Base-by-base conservation (phyloP, 2,888 invertebrate genomes). In the Coleophora deauratella region DNA sequence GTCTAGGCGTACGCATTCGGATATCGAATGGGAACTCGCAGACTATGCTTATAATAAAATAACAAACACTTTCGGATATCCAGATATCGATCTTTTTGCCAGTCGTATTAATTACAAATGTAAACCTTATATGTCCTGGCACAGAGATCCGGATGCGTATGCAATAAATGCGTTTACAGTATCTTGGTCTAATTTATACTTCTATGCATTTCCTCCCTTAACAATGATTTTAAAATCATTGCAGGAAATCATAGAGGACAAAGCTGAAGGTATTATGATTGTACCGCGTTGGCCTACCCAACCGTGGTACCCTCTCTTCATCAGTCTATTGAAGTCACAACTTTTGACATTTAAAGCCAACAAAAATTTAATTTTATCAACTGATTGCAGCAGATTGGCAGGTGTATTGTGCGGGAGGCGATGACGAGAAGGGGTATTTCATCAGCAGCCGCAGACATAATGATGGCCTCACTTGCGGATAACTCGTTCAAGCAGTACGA, bases 401-500 rank as follows among this genome's bases (percentile, higher is more conserved):
- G 27, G 33, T 21, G 10, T 27, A 27, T 34, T 39, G 11, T 39
- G 33, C 9, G 27, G 39, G n/a, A 27, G 4, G 33, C 41, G 27
- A n/a, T 33, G 31, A 9, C 33, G 12, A 21, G 27, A n/a, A n/a
- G 34, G 9, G 9, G 33, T 2, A 9, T 34, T 4, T 33, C 44
- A 1, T 9, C n/a, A 14, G 12, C 27, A 27, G 11, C 36, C 7
- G 12, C 38, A 21, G 33, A 38, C 7, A 35, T 44, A 11, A 41
- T 41, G 35, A 10, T 13, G 27, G 34, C 35, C 1, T 35, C 36
- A 2, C 14, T 36, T 11, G 28, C 35, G n/a, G 3, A 13, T 1
- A 35, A 32, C 28, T 35, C 43, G 2, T 28, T n/a, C 6, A 41
- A 39, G 12, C 44, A 44, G 31, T 44, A 44, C 30, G 32, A 41